Percentiles rank a stretch among this genome's conserved stretches.
phyloP scores from a whole-genome alignment of 2,113 vertebrate genomes.

The Toxostoma redivivum region DNA sequence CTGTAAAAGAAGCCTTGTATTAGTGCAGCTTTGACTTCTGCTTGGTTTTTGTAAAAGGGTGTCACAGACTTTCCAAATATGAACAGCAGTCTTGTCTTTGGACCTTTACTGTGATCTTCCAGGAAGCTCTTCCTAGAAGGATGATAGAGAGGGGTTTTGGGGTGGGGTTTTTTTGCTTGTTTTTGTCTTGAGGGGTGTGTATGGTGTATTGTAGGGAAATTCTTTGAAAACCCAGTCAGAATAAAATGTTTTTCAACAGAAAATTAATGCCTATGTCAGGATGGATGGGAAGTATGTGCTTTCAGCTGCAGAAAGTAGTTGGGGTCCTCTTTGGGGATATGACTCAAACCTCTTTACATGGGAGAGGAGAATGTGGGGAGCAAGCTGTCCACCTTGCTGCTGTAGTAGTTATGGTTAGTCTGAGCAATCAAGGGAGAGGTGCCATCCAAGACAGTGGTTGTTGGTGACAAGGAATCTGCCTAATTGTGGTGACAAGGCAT shows the following conservation, averaged over 20 bases:
- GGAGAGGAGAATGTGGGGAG: background rate
- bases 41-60: background rate
- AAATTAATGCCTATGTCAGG: background rate
- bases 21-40: background rate
- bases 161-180: accelerated
- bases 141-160: too few species aligned
- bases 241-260: background rate
- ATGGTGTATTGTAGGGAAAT: background rate
- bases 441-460: background rate
- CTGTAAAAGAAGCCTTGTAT: background rate
- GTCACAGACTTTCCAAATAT: background rate
- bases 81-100: background rate
- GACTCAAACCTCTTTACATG: background rate
- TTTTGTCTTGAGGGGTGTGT: background rate
- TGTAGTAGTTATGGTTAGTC: background rate
- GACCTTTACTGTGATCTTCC: background rate
- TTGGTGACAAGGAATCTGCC: background rate
- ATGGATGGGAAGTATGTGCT: background rate
- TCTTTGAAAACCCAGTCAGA: background rate
- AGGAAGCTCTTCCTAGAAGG: background rate
- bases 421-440: background rate
- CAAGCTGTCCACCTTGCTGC: background rate
- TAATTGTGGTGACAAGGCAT: background rate
- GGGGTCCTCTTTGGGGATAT: background rate
- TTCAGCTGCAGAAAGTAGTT: background rate